Conservation (phyloP, 2,888 invertebrate species). For the Homarus gammarus region DNA sequence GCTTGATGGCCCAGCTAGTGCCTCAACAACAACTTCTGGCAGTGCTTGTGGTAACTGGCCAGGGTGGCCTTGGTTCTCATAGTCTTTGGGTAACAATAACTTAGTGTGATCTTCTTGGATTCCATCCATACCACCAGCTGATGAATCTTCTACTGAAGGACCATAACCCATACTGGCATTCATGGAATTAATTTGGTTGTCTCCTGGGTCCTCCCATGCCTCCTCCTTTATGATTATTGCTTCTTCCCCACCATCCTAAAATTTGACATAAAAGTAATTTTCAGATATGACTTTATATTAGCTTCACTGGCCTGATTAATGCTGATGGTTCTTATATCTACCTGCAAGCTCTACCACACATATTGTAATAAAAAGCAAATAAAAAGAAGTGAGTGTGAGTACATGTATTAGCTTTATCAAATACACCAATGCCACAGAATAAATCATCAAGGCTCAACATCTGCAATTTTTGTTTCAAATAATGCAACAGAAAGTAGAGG, state of each 20-base stretch:
- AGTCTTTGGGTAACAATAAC: constrained; percentile 41
- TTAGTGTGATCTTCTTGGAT: constrained; percentile 9
- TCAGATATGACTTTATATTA: not conserved
- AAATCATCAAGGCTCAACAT: no score
- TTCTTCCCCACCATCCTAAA: constrained; percentile 54
- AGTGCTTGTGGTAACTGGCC: constrained; percentile 47
- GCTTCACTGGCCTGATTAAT: no score
- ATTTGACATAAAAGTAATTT: not conserved
- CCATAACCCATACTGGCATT: not conserved
- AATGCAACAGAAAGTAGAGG: no score
- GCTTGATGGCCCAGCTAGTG: constrained; percentile 62
- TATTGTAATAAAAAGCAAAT: no score
- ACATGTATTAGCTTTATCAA: no score
- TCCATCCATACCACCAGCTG: constrained; percentile 12
- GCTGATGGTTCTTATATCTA: no score
- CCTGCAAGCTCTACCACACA: not conserved
- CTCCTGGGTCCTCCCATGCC: constrained; percentile 45
- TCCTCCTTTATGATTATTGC: constrained; percentile 56
- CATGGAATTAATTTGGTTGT: constrained; percentile 13
- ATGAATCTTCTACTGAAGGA: not conserved
- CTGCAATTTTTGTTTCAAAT: no score
- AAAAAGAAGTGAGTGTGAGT: no score
- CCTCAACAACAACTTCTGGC: constrained; percentile 51
- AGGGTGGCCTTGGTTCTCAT: constrained; percentile 18
- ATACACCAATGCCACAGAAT: no score